Conservation (phyloP, 1,140 invertebrate species). For the Drosophila grimshawi region DNA sequence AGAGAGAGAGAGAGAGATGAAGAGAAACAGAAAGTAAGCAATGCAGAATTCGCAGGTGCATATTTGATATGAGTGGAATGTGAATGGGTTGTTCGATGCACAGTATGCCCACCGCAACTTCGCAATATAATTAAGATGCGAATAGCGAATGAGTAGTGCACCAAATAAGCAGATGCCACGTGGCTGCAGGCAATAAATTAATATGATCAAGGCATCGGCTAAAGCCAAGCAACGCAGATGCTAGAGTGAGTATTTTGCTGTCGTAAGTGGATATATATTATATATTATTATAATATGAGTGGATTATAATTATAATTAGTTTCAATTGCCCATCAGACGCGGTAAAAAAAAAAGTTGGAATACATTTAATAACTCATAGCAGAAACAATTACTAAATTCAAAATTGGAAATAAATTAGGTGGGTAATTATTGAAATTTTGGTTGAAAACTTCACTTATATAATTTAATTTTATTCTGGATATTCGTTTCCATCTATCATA, state of each 20-base stretch:
- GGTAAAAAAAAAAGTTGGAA: background rate
- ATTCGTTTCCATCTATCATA: too few relatives aligned
- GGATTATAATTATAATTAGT: constrained; percentile 14
- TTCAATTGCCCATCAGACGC: background rate
- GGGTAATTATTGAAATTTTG: too few relatives aligned
- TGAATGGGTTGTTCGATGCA: constrained; percentile 1
- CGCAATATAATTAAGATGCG: constrained; percentile 49
- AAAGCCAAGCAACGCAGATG: constrained; percentile 17
- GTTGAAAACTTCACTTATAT: too few relatives aligned
- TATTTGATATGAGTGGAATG: constrained; percentile 31
- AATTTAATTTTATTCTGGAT: too few relatives aligned
- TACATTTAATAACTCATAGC: background rate
- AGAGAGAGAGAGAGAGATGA: background rate
- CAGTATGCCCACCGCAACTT: constrained; percentile 16
- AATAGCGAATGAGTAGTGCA: constrained; percentile 19
- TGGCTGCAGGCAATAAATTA: constrained; percentile 20
- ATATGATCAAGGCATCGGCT: constrained; percentile 5
- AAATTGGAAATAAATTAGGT: too few relatives aligned
- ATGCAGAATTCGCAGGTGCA: constrained; percentile 15
- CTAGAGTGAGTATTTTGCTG: background rate
- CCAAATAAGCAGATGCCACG: constrained; percentile 47
- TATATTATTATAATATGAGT: constrained; percentile 19
- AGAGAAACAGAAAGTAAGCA: background rate
- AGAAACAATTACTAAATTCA: too few relatives aligned
- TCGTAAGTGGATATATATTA: constrained; percentile 25